Base-by-base conservation (phyloP, 2,888 invertebrate species). In the Altica lythri region DNA sequence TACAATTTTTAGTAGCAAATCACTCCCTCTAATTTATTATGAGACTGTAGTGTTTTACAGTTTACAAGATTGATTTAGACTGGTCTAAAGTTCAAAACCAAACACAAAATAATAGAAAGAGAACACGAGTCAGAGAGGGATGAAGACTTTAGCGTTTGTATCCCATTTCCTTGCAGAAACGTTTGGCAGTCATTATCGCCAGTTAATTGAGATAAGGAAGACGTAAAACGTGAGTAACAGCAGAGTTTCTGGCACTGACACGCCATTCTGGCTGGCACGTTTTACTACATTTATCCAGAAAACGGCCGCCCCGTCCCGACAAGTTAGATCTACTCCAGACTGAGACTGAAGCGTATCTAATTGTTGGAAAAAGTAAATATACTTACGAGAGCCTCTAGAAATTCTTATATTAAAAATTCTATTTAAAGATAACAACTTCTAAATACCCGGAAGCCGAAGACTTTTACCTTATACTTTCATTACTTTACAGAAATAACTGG, bases 161-260 rank as follows among this genome's bases (percentile, higher is more conserved):
- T 42, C 10, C 27, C 42, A 43, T 52, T 53, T 34, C 40, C 53
- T 53, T 19, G 35, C 10, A 34, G 19, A 32, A 30, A 19, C 45
- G 27, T 12, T 35, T 18, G 45, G 34, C n/a, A 47, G 53, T 34
- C 46, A 53, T 53, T 53, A 53, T 30, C 37, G 38, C 45, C 17
- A 42, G 48, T 55, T 48, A 35, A 38, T 55, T 55, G 57, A 35
- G 59, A 55, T 58, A 51, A 52, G 55, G 51, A 53, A 48, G 52
- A 50, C 27, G 17, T 44, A 32, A 14, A 44, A 45, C 45, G 45
- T 45, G 45, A 45, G 34, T 45, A 45, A 32, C 44, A 30, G 44
- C 10, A 13, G 16, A 9, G 34, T 34, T 44, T 44, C 44, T 44
- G 44, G 29, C 9, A 44, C 14, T 44, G 44, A 44, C 44, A 25